Percentiles rank a stretch among this genome's conserved stretches.
Conservation (phyloP, 2,888 invertebrate species). For the Strigamia transsilvanica region DNA sequence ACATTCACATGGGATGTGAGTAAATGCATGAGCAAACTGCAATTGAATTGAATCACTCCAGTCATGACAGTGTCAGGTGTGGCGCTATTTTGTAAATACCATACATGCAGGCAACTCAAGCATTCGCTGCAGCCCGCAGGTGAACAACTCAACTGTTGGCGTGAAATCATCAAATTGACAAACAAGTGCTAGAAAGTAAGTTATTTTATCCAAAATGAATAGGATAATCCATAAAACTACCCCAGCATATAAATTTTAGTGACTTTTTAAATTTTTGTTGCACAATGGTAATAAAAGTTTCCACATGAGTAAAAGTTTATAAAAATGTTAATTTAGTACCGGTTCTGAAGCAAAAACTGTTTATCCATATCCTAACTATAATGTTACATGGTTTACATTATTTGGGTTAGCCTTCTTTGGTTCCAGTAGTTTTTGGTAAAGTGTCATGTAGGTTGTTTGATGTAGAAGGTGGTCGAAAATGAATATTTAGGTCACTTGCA, state of each 20-base stretch:
- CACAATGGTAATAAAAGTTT: too few relatives aligned
- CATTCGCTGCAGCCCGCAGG: not conserved
- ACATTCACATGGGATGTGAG: slow-evolving; percentile 5
- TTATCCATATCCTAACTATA: too few relatives aligned
- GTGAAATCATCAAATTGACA: not conserved
- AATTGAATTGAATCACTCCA: slow-evolving; percentile 5
- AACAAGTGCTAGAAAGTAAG: slow-evolving; percentile 11
- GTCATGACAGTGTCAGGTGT: slow-evolving; percentile 9
- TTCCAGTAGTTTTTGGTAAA: not conserved
- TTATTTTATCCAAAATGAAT: not conserved
- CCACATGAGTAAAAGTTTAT: too few relatives aligned
- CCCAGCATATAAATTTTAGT: too few relatives aligned
- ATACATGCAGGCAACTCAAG: slow-evolving; percentile 5
- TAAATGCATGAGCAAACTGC: not conserved
- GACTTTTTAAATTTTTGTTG: too few relatives aligned
- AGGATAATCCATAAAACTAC: too few relatives aligned
- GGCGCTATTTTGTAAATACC: slow-evolving; percentile 26
- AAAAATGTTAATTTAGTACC: too few relatives aligned
- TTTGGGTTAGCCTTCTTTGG: slow-evolving; percentile 9
- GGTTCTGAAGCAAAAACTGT: too few relatives aligned
- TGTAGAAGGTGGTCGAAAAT: slow-evolving; percentile 26
- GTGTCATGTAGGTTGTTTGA: slow-evolving; percentile 37
- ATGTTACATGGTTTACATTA: not conserved
- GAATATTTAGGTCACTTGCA: slow-evolving; percentile 36
- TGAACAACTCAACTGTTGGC: slow-evolving; percentile 4